Evolutionary conservation across 2,888 invertebrate species (phyloP), one percentile per base, ranked within the genome.

Genomic region (Creontiades dilutus): DNA sequence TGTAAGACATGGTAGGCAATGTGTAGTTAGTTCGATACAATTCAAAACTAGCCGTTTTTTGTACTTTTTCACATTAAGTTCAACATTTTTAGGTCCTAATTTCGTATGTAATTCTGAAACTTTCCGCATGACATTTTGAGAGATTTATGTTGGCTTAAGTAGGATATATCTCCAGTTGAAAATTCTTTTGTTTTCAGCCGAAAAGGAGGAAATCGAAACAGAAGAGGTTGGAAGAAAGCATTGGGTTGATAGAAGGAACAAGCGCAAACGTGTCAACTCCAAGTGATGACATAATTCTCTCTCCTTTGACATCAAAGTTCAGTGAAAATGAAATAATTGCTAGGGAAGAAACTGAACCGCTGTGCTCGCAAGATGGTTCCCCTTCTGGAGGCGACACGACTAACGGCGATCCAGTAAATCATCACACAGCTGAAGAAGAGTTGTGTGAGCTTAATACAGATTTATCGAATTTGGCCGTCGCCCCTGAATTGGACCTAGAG

Each of bases 191-290:
- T 19, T 76, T 80, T 88, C 23, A 80, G 80, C 48, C 47, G 0
- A 78, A 78, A 88, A 88, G 27, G 88, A 88, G 28, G 46, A 88
- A 80, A 78, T 46, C 88, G 16, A 88, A 88, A 37, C 48, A 48
- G 52, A 52, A 46, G 46, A 76, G 46, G 28, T 28, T 23, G n/a
- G 88, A 80, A 37, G 88, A 88, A 23, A 52, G 48, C 23, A 55
- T 80, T n/a, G 76, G 52, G 13, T 55, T 88, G 55, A 88, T 88
- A 16, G 80, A 52, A 16, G 52, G 80, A 0, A 68, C 46, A 13
- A 46, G n/a, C 5, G 61, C 16, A 11, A 78, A 86, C 13, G 68
- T 19, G 11, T 16, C 28, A 13, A 37, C 37, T 16, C 68, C 88
- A 0, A 52, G 14, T 16, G 88, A 88, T 12, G 88, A 88, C 52